Conservation (phyloP, 2,888 invertebrate genomes). For the Prosopocoilus inquinatus region DNA sequence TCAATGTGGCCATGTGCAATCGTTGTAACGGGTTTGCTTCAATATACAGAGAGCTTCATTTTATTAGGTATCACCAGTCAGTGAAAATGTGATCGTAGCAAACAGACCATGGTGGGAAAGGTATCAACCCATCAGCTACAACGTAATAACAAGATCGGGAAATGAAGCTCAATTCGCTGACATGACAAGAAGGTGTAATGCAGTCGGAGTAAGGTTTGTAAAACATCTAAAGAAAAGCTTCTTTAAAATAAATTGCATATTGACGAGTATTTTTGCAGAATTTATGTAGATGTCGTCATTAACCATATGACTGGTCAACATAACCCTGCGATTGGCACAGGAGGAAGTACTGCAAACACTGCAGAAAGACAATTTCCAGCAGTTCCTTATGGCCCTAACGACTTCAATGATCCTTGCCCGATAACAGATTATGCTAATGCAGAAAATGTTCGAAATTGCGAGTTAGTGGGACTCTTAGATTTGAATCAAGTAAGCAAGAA, state of each 20-base stretch:
- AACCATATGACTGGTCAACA: constrained; percentile 76
- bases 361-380: constrained; percentile 49
- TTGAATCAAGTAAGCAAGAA: constrained; percentile 61
- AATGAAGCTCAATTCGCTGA: constrained; percentile 66
- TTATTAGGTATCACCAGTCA: constrained; percentile 68
- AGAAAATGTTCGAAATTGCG: constrained; percentile 55
- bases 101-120: constrained; percentile 84
- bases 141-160: constrained; percentile 73
- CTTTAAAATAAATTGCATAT: too few relatives aligned
- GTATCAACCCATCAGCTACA: constrained; percentile 85
- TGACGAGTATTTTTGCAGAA: constrained; percentile 50
- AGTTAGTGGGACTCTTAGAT: constrained; percentile 67
- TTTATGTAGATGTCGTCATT: constrained; percentile 81
- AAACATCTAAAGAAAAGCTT: too few relatives aligned
- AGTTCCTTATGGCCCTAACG: constrained; percentile 63
- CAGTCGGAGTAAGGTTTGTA: constrained; percentile 66
- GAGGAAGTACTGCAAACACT: constrained; percentile 57
- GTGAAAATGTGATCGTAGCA: constrained; percentile 62
- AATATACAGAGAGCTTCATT: too few relatives aligned
- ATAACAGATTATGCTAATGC: constrained; percentile 67
- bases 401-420: constrained; percentile 69
- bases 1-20: too few relatives aligned
- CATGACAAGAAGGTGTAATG: constrained; percentile 80
- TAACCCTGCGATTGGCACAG: constrained; percentile 58
- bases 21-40: too few relatives aligned